Base-by-base conservation (phyloP, 2,113 vertebrate species). In the Rhinolophus ferrumequinum region DNA sequence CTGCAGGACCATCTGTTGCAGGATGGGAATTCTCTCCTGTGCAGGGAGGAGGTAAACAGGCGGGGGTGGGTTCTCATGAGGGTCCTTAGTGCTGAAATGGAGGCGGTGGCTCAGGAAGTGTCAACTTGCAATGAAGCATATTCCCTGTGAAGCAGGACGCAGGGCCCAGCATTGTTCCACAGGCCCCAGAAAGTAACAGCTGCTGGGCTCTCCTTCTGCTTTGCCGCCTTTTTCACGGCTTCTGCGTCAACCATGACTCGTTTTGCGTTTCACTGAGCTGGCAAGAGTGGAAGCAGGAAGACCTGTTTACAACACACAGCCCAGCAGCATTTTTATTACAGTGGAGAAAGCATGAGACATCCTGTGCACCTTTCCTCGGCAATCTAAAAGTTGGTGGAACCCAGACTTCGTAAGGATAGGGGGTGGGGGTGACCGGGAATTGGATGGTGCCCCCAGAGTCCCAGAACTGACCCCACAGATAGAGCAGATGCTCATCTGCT, bases 21-120 rank as follows among this genome's bases (percentile, higher is more conserved):
- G 64, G 58, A 67, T 3, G 38, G 19, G 52, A 33, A 47, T 76
- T 73, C 21, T 80, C 28, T 66, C 41, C 44, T 35, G 16, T 22
- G 19, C 58, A 16, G 50, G 35, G 0, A 69, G 21, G 73, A 86
- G 83, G 41, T n/a, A 44, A 24, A 38, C n/a, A 12, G 22, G 41
- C 8, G 73, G 77, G 73, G 62, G 11, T 47, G 54, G 66, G 47
- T 38, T 13, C 62, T 88, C 11, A 66, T 5, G 92, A 96, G 81
- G 83, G 69, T 35, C 54, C 47, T 80, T 44, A 44, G 30, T 21
- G 13, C 38, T 52, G 77, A 88, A 47, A 66, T 0, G 6, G 94
- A 88, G 35, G 41, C 18, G 15, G 82, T 6, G 44, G 38, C 50
- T 81, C 50, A 44, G 72, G 38, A 62, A 69, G 50, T 10, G 15